Conservation (phyloP, 2,113 vertebrate genomes). For the Corythaixoides concolor region DNA sequence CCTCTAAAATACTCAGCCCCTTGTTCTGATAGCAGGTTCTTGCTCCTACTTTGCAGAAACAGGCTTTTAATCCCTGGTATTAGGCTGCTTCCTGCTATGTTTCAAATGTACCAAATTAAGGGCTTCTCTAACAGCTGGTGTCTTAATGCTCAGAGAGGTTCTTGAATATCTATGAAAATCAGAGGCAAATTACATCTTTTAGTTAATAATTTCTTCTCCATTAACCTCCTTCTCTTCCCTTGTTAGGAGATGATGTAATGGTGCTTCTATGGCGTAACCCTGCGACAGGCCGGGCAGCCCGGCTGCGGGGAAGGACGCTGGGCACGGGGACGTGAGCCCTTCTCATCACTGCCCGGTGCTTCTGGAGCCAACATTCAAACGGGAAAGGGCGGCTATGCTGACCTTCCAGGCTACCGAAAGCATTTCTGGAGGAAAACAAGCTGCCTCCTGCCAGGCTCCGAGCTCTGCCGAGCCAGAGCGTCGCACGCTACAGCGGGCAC, state of each 20-base stretch:
- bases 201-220: constrained; percentile 68
- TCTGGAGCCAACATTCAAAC: not conserved
- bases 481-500: fast-evolving
- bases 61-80: constrained; percentile 56
- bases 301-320: not conserved
- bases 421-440: not conserved
- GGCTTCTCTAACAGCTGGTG: constrained; percentile 64
- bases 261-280: not conserved
- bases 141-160: constrained; percentile 53
- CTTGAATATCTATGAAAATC: constrained; percentile 63
- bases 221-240: constrained; percentile 53
- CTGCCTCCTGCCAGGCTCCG: not conserved
- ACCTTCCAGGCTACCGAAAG: not conserved
- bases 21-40: constrained; percentile 59
- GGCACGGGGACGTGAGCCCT: not conserved
- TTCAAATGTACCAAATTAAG: constrained; percentile 63
- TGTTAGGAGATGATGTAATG: constrained; percentile 62
- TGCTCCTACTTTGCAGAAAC: constrained; percentile 44
- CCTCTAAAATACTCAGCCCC: constrained; percentile 66
- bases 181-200: constrained; percentile 67
- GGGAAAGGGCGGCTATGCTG: not conserved
- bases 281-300: not conserved
- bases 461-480: not conserved
- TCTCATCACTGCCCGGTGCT: not conserved
- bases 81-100: constrained; percentile 53